These are phyloP conservation scores for Vidua macroura DNA, from an alignment of 2,113 vertebrate genomes.

Conservation along the genomic window DNA sequence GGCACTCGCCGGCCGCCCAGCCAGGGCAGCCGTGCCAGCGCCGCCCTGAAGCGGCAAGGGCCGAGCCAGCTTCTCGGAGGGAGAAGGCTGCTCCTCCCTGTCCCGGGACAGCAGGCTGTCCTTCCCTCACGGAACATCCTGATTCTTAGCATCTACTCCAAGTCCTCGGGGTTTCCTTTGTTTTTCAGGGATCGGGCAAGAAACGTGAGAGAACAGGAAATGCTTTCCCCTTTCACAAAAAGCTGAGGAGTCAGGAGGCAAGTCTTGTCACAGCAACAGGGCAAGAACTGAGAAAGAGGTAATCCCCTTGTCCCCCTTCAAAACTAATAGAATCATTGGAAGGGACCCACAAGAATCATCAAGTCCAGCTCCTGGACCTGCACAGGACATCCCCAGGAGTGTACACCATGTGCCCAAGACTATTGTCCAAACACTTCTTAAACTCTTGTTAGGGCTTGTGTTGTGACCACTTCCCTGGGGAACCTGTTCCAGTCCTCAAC, in stretches of 20 bases:
- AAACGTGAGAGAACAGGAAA: neutral
- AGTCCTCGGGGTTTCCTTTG: neutral
- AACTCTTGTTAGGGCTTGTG: neutral
- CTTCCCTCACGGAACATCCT: neutral
- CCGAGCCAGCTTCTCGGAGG: neutral
- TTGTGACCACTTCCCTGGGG: neutral
- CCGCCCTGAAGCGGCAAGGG: neutral
- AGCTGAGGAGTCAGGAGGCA: neutral
- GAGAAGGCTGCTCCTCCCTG: too few species aligned
- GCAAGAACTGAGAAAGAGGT: neutral
- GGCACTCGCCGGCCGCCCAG: accelerated
- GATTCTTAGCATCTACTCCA: neutral
- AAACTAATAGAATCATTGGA: neutral
- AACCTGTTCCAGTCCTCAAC: neutral
- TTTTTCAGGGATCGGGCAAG: neutral
- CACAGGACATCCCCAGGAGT: neutral
- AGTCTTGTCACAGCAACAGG: neutral
- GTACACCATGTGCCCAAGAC: neutral
- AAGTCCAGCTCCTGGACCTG: neutral
- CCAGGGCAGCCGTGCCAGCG: accelerated
- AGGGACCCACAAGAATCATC: neutral
- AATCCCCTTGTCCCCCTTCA: neutral
- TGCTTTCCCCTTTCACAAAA: neutral
- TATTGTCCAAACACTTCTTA: neutral
- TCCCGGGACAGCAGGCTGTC: too few species aligned